A percentile compares a stretch with the other conserved stretches of the same genome.
Conservation (phyloP, 2,888 invertebrate species). For the Lycaena phlaeas region DNA sequence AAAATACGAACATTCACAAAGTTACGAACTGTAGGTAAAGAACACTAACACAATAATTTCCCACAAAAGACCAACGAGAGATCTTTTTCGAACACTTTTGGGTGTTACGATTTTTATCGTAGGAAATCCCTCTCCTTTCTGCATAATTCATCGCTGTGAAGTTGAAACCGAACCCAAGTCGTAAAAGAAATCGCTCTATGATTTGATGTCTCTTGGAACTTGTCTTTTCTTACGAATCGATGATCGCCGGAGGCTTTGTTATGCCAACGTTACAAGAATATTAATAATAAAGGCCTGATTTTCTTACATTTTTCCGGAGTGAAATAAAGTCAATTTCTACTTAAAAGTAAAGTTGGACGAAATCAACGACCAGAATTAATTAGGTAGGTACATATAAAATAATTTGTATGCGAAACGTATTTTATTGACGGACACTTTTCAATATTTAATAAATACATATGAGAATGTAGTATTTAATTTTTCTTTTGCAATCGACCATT, state of each 20-base stretch:
- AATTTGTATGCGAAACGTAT: too few species aligned
- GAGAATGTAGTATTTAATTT: too few species aligned
- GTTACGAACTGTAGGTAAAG: conserved; percentile 4
- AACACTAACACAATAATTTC: conserved; percentile 9
- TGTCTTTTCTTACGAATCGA: conserved; percentile 58
- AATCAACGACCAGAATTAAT: not conserved
- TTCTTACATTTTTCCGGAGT: not conserved
- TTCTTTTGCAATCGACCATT: too few species aligned
- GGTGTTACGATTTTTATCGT: conserved; percentile 68
- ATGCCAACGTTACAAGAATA: conserved; percentile 25
- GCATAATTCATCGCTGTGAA: conserved; percentile 72
- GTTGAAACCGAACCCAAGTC: conserved; percentile 70
- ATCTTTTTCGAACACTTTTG: conserved; percentile 63
- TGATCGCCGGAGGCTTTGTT: conserved; percentile 38
- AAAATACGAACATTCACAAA: conserved; percentile 1
- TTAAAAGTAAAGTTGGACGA: conserved; percentile 2
- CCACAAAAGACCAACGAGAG: conserved; percentile 22
- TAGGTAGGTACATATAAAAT: not conserved
- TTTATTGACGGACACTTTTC: too few species aligned
- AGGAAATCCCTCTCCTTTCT: conserved; percentile 68
- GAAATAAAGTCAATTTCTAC: not conserved
- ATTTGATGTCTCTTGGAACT: conserved; percentile 68
- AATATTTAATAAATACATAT: too few species aligned
- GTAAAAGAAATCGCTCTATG: conserved; percentile 73
- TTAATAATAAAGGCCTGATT: not conserved